phyloP scores from a whole-genome alignment of 2,888 invertebrate species.

The Drosophila flavopinicola region DNA sequence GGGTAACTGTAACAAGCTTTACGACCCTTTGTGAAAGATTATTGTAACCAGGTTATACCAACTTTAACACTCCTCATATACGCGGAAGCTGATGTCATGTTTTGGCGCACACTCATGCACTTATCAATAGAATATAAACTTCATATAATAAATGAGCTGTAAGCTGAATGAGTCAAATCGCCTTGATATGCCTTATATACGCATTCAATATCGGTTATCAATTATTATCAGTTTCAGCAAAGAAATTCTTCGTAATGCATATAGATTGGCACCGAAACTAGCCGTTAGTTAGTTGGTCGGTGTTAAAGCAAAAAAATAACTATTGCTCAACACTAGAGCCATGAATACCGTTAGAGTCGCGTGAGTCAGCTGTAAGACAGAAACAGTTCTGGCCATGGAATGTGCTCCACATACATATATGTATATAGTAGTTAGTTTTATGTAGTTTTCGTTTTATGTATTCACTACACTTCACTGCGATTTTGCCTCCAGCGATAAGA shows the following conservation, averaged over 20 bases:
- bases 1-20: conserved; percentile 6
- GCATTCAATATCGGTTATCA: conserved; percentile 61
- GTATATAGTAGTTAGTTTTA: background rate
- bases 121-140: conserved; percentile 47
- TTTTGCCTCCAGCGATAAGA: conserved; percentile 60
- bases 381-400: background rate
- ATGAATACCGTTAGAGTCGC: conserved; percentile 3
- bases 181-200: conserved; percentile 27
- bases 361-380: conserved; percentile 51
- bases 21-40: conserved; percentile 12
- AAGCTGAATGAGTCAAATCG: conserved; percentile 61
- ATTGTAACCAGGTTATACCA: conserved; percentile 18
- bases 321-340: conserved; percentile 24
- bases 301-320: conserved; percentile 8
- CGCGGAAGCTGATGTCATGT: conserved; percentile 58
- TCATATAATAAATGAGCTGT: conserved; percentile 32
- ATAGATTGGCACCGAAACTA: conserved; percentile 30
- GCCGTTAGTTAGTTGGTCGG: conserved; percentile 27
- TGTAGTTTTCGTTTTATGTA: conserved; percentile 7
- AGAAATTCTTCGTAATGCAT: conserved; percentile 39
- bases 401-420: conserved; percentile 1
- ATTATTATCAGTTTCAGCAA: conserved; percentile 52
- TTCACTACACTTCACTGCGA: conserved; percentile 30
- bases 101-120: conserved; percentile 23
- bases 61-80: conserved; percentile 3